These are phyloP conservation scores for Melanostoma scalare DNA, from an alignment of 2,888 invertebrate species.

Conservation along the genomic window DNA sequence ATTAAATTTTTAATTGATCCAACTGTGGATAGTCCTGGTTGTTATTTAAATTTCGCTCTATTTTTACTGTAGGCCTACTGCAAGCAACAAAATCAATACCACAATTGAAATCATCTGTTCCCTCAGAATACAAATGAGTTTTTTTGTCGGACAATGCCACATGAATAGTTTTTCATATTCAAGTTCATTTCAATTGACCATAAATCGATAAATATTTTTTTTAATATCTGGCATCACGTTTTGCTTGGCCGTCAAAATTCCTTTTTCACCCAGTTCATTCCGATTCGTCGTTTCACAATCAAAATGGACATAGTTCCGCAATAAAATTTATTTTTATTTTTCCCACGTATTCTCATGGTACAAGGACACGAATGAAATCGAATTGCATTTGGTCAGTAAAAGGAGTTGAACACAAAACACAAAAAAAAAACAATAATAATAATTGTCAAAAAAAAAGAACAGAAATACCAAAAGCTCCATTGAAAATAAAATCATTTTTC, in stretches of 20 bases:
- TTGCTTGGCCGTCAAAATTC: conserved; percentile 2
- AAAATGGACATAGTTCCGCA: conserved; percentile 19
- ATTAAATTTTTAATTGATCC: too few species aligned
- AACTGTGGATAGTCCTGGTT: too few species aligned
- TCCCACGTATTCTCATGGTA: conserved; percentile 44
- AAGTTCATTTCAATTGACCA: not conserved
- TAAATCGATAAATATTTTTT: not conserved
- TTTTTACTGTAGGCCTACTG: too few species aligned
- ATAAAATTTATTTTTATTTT: conserved; percentile 64
- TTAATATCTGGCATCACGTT: conserved; percentile 8
- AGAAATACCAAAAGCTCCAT: conserved; percentile 17
- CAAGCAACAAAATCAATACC: too few species aligned
- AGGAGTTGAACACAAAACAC: not conserved
- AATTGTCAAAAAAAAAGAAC: conserved; percentile 33
- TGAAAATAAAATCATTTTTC: conserved; percentile 70
- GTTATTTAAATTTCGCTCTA: too few species aligned
- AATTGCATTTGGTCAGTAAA: conserved; percentile 49
- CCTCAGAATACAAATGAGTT: too few species aligned
- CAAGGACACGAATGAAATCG: conserved; percentile 64
- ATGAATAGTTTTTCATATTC: not conserved
- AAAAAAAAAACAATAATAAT: conserved; percentile 40
- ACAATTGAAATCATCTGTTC: too few species aligned
- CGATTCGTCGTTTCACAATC: conserved; percentile 18
- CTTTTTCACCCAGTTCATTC: not conserved
- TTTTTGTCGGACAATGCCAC: too few species aligned